Base-by-base conservation (phyloP, 2,888 invertebrate species). In the Cheilosia scutellata region DNA sequence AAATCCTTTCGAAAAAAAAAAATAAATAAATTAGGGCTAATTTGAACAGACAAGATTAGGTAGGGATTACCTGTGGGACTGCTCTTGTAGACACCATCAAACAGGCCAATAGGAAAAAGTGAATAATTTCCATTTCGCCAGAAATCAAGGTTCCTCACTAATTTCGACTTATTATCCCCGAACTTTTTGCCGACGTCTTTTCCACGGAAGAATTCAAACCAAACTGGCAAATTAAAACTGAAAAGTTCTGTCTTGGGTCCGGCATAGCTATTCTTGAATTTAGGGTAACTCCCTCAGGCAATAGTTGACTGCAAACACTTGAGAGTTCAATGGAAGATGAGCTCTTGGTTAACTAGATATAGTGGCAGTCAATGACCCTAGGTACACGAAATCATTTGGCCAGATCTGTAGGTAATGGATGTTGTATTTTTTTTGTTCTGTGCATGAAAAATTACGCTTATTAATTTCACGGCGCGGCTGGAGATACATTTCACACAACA, bases 321-420 rank as follows among this genome's bases (percentile, higher is more conserved):
- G 20, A 62, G 49, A 68, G 62, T 83, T 77, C 66, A 77, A 77
- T 72, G 31, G 31, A 60, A 37, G 71, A 58, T 42, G 68, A 25
- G 44, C 13, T 65, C 49, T 63, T 57, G 9, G 47, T 40, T 40
- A 51, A 40, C 76, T 9, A 37, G 37, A 4, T 37, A 16, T 47
- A 65, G n/a, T 42, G 11, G 25, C 51, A 74, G 83, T 79, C 83
- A 79, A 75, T 53, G 83, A 84, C 83, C 60, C 60, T 25, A 57
- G 16, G 33, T 31, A 58, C 37, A 57, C 5, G 11, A 16, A 20
- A 47, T 47, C 16, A 47, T 27, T 5, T 77, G 1, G 20, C 11
- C 47, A 9, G n/a, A 13, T 9, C 33, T 9, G 42, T 53, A 72
- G 40, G 16, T 27, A 47, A 37, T 37, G 37, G 11, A 0, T 9